phyloP scores from a whole-genome alignment of 2,797 vertebrate genomes.

The Cyprinodon diabolis region DNA sequence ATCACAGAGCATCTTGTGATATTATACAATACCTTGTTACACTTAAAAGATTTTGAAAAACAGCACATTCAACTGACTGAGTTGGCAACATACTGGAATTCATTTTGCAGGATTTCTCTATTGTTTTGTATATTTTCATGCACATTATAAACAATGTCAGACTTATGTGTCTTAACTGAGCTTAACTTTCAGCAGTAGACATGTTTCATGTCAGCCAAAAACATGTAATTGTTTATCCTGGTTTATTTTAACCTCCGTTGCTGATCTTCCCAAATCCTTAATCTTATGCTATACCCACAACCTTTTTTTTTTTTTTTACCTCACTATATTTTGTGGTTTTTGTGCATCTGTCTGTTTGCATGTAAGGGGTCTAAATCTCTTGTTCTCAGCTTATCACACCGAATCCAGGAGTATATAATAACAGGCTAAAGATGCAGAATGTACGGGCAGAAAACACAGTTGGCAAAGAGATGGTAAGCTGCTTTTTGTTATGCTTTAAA shows the following conservation, averaged over 20 bases:
- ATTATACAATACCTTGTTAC: too few relatives aligned
- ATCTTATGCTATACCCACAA: constrained; percentile 17
- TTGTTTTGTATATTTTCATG: not conserved
- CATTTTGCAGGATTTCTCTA: not conserved
- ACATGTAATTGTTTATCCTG: not conserved
- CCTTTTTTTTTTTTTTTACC: not conserved
- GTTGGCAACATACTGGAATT: too few relatives aligned
- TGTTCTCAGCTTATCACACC: constrained; percentile 52
- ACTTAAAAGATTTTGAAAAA: not conserved
- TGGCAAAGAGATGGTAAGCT: constrained; percentile 53
- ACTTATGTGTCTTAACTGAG: not conserved
- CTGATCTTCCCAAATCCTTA: constrained; percentile 8
- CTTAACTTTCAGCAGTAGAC: constrained; percentile 2
- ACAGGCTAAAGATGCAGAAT: constrained; percentile 42
- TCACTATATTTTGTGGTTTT: not conserved
- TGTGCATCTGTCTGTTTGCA: constrained; percentile 22
- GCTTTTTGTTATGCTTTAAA: constrained; percentile 51
- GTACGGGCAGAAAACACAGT: constrained; percentile 36
- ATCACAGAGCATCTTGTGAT: too few relatives aligned
- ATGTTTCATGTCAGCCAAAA: not conserved
- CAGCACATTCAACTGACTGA: not conserved
- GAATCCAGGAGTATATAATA: constrained; percentile 54
- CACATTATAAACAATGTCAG: not conserved
- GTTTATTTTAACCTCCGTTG: not conserved
- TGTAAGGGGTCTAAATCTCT: constrained; percentile 22